Percentiles rank a stretch among this genome's conserved stretches.
These are phyloP conservation scores for Thermophis baileyi DNA, from an alignment of 2,113 vertebrate genomes.

Conservation along the genomic window DNA sequence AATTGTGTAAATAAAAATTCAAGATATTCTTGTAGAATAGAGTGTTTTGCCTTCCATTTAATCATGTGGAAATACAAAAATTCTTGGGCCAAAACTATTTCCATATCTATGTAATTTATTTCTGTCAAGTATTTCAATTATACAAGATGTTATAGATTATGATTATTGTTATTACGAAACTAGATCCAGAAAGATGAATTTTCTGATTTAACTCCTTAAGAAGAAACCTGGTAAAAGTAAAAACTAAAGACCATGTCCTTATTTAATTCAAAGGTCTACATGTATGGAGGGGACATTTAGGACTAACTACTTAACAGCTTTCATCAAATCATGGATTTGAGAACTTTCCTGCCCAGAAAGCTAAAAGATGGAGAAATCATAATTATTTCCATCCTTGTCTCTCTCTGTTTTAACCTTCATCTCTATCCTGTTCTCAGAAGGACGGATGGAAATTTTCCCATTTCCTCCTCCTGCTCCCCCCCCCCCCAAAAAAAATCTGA, in stretches of 20 bases:
- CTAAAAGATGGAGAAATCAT: background rate
- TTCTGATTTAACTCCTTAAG: background rate
- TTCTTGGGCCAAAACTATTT: background rate
- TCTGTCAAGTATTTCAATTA: background rate
- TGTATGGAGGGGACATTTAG: background rate
- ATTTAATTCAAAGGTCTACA: background rate
- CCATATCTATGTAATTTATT: background rate
- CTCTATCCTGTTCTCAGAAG: background rate
- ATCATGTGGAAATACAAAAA: background rate
- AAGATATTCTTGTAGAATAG: background rate
- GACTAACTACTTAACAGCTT: background rate
- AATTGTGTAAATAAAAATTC: slow-evolving; percentile 39
- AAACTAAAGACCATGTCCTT: background rate
- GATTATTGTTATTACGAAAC: background rate
- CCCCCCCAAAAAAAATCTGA: too few relatives aligned
- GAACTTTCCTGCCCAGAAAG: background rate
- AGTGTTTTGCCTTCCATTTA: background rate
- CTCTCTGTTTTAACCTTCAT: background rate
- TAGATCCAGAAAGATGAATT: background rate
- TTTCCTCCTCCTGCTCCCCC: background rate
- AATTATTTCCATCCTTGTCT: background rate
- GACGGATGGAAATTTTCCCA: background rate
- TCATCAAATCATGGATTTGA: background rate
- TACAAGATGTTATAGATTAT: background rate
- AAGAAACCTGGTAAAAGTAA: background rate